These are phyloP conservation scores for Acanthopagrus latus DNA, from an alignment of 2,797 vertebrate species.

Conservation along the genomic window DNA sequence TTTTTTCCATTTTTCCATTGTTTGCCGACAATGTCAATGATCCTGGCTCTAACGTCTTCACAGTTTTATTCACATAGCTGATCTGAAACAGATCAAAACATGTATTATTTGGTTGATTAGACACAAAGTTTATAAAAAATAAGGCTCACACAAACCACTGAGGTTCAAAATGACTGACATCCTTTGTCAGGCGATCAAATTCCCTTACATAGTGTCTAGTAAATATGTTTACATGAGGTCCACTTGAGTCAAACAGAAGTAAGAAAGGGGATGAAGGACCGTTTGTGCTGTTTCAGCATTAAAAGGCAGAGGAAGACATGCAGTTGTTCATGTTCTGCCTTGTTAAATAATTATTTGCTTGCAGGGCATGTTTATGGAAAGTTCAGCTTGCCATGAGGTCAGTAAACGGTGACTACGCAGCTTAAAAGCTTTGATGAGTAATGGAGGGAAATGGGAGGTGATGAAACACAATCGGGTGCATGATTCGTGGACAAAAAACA, in stretches of 20 bases:
- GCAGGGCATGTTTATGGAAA: constrained; percentile 36
- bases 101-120: neutral
- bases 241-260: neutral
- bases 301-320: neutral
- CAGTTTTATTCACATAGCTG: neutral
- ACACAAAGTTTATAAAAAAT: neutral
- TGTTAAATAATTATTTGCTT: constrained; percentile 32
- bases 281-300: neutral
- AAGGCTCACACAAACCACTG: neutral
- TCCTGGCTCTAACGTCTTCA: neutral
- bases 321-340: neutral
- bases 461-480: constrained; percentile 37
- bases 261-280: neutral
- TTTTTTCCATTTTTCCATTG: neutral
- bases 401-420: constrained; percentile 28
- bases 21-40: neutral
- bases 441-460: constrained; percentile 54
- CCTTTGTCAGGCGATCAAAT: neutral
- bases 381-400: constrained; percentile 31
- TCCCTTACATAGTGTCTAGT: neutral
- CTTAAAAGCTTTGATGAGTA: constrained; percentile 59
- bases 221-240: neutral
- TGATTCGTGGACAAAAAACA: constrained; percentile 39
- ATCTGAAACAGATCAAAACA: neutral
- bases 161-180: neutral